These are phyloP conservation scores for Stegastes partitus DNA, from an alignment of 2,113 vertebrate genomes.

Conservation along the genomic window DNA sequence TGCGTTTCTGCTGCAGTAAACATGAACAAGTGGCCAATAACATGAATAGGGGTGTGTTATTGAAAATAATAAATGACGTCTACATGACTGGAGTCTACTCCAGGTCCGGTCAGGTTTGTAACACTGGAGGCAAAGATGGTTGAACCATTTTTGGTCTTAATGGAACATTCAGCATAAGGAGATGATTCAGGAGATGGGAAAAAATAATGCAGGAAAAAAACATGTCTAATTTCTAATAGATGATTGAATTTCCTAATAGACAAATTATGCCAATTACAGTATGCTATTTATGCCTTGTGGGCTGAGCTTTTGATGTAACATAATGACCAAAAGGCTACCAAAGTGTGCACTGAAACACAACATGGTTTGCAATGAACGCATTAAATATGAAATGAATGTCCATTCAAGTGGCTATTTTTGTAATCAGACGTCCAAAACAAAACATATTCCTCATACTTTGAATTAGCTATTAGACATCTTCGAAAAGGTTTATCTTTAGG, in stretches of 20 bases:
- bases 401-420: not conserved
- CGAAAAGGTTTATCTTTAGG: no score
- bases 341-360: not conserved
- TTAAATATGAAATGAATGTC: not conserved
- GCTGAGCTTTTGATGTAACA: not conserved
- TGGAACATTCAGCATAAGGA: not conserved
- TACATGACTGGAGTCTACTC: not conserved
- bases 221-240: conserved; percentile 9
- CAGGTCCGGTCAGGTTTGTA: conserved; percentile 2
- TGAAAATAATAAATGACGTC: not conserved
- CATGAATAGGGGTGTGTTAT: conserved; percentile 10
- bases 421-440: not conserved
- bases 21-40: conserved; percentile 38
- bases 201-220: not conserved
- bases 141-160: not conserved
- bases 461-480: not conserved
- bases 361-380: not conserved
- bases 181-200: not conserved
- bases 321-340: conserved; percentile 16
- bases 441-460: not conserved
- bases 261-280: conserved; percentile 22
- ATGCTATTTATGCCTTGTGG: not conserved
- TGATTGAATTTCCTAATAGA: conserved; percentile 8
- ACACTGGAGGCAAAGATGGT: no score
- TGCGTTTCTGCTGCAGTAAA: conserved; percentile 26